Evolutionary conservation across 2,888 invertebrate genomes (phyloP).

Genomic region (Homarus gammarus): DNA sequence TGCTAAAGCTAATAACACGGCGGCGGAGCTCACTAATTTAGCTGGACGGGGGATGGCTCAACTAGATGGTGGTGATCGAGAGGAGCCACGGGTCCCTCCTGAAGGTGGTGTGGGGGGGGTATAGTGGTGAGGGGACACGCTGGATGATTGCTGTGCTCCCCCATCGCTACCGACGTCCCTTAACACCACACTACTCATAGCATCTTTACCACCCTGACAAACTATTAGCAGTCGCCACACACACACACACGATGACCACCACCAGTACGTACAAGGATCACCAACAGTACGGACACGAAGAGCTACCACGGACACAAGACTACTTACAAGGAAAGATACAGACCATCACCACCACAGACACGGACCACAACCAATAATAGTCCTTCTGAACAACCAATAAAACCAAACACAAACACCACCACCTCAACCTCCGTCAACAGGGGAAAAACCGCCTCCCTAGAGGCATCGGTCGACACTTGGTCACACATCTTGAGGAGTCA

Average conservation of each 20-base stretch:
- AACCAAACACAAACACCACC: background rate
- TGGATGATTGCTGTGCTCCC: background rate
- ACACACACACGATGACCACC: background rate
- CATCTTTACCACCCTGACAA: background rate
- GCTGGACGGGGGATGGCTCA: conserved; percentile 1
- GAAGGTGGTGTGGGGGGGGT: background rate
- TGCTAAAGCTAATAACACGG: conserved; percentile 17
- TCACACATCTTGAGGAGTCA: background rate
- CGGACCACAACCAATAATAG: background rate
- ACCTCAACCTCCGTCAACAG: background rate
- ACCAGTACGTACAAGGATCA: background rate
- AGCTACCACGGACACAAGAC: background rate
- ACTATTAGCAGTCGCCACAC: background rate
- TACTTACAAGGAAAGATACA: background rate
- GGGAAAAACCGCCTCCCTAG: background rate
- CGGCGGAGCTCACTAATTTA: background rate
- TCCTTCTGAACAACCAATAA: background rate
- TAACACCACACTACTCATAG: background rate
- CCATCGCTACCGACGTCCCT: background rate
- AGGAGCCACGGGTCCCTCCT: background rate
- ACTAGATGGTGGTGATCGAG: background rate
- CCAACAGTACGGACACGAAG: background rate
- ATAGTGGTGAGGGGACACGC: background rate
- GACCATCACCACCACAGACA: background rate
- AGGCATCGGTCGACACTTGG: no score